Evolutionary conservation across 2,888 invertebrate species (phyloP).

Genomic region (Eupithecia vulgata): DNA sequence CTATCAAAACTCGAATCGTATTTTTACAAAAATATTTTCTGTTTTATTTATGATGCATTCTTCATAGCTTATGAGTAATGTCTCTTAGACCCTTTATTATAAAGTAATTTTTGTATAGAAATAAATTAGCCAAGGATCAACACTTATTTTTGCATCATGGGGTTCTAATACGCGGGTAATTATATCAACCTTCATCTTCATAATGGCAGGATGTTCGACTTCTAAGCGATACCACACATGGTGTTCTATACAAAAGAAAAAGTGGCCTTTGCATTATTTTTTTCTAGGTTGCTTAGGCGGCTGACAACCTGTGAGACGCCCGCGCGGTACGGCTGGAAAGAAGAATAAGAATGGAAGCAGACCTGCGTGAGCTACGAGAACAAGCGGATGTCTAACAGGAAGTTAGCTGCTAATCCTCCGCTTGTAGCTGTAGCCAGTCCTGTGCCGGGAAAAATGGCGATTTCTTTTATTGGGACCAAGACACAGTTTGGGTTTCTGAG

Average conservation of each 20-base stretch:
- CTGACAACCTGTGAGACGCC: no score
- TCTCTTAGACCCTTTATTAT: constrained; percentile 19
- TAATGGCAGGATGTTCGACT: constrained; percentile 10
- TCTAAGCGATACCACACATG: constrained; percentile 12
- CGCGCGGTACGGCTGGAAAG: neutral
- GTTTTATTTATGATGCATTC: neutral
- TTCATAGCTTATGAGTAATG: constrained; percentile 7
- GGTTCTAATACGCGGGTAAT: constrained; percentile 19
- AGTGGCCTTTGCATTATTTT: neutral
- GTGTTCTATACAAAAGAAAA: neutral
- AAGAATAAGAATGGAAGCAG: neutral
- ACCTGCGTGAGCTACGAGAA: neutral
- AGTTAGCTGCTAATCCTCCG: no score
- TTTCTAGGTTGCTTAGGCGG: neutral
- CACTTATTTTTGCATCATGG: constrained; percentile 32
- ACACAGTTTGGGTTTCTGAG: neutral
- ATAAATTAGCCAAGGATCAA: constrained; percentile 19
- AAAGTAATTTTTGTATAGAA: constrained; percentile 31
- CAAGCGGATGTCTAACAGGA: neutral
- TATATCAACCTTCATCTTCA: constrained; percentile 16
- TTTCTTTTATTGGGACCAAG: neutral
- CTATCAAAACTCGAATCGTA: constrained; percentile 39
- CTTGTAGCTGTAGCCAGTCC: no score
- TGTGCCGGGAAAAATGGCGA: no score
- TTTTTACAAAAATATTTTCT: constrained; percentile 12